Conservation (phyloP, 1,140 invertebrate genomes). For the Rhizoglyphus robini region DNA sequence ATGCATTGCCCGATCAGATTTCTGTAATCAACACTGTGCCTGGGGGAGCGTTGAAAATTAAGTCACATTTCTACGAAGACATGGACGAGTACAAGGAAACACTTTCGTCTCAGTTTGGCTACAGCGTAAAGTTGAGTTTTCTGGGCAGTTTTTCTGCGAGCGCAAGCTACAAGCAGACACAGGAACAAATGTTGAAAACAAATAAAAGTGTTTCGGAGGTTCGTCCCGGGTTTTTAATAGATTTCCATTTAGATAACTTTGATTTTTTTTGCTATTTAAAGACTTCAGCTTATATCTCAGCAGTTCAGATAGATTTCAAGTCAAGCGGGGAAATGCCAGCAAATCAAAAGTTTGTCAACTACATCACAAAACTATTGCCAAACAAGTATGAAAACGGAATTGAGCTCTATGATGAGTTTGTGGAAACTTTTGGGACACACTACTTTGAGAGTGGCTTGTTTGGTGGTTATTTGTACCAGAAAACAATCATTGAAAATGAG, state of each 20-base stretch:
- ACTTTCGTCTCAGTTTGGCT: neutral
- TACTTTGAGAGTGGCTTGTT: constrained; percentile 13
- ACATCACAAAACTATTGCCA: constrained; percentile 33
- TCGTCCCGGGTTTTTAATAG: neutral
- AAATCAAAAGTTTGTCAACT: constrained; percentile 46
- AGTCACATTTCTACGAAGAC: neutral
- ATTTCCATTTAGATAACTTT: neutral
- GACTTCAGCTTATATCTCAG: constrained; percentile 8
- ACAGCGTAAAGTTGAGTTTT: too few relatives aligned
- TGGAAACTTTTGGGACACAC: constrained; percentile 17
- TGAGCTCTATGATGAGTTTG: neutral
- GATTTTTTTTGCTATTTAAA: neutral
- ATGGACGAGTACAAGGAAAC: neutral
- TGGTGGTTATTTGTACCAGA: constrained; percentile 4
- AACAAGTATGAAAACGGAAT: neutral
- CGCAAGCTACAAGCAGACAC: neutral
- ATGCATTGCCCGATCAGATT: constrained; percentile 2
- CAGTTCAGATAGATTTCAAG: constrained; percentile 14
- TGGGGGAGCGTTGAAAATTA: neutral
- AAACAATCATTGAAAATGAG: neutral
- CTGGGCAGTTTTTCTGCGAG: neutral
- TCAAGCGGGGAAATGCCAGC: neutral
- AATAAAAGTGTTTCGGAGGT: constrained; percentile 1
- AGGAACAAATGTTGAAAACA: neutral
- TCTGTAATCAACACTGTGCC: neutral